Base-by-base conservation (phyloP, 2,797 vertebrate species). In the Karalla daura region DNA sequence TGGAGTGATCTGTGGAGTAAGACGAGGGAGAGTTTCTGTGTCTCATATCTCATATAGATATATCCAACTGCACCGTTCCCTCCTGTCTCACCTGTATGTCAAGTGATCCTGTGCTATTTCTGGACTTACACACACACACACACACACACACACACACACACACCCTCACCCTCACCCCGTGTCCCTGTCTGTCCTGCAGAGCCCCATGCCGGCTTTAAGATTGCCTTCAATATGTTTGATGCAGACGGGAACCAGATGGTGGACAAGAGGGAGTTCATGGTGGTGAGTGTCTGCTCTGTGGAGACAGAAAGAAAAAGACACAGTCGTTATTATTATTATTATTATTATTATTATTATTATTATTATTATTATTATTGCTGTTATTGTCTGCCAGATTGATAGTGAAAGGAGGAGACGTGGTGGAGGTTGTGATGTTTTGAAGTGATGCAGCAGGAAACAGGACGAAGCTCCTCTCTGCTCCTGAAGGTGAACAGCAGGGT, bases 161-260 rank as follows among this genome's bases (percentile, higher is more conserved):
- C 17, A 40, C 32, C 33, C 45, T 62, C 64, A 37, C 47, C 49
- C 55, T 86, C 85, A 84, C 83, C 55, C 61, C 83, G 70, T 27
- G 28, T 66, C 73, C 82, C 88, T 87, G 37, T 88, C 75, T 89
- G 79, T 87, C 74, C 74, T 76, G 70, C 93, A 99, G 98, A 99
- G 86, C 98, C 98, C 24, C 97, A 98, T 70, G 97, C 98, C 71
- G 98, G 98, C 77, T 99, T 99, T 90, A 96, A 97, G 92, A 99
- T 99, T 83, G 98, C 98, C 86, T 99, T 99, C 94, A 99, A 99
- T 93, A 99, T 99, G 98, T 99, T 99, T 77, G 98, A 99, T 87
- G 96, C 97, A 41, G 97, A 99, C 85, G 97, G 96, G 77, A 99
- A 99, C 93, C 95, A 99, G 91, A 98, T 98, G 96, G 97, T 99